Base-by-base conservation (phyloP, 2,888 invertebrate genomes). In the Thera britannica region DNA sequence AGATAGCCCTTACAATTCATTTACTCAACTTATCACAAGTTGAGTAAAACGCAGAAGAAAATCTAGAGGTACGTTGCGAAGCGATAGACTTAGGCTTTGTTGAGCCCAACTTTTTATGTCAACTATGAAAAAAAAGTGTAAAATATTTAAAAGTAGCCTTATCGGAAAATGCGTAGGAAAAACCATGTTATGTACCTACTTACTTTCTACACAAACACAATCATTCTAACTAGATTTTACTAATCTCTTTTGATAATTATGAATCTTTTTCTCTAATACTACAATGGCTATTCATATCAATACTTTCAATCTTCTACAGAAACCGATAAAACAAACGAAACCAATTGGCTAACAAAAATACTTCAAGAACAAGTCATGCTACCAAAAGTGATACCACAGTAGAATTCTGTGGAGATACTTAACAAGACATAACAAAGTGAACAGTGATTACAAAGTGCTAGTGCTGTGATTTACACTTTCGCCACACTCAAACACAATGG, bases 401-500 rank as follows among this genome's bases (percentile, higher is more conserved):
- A 23, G 23, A 23, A 23, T 23, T 23, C 23, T 23, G 23, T 23
- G 23, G 23, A 23, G 23, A 23, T 23, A 23, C 54, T 51, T 12
- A 60, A 60, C 34, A 9, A 44, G 49, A 65, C 57, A 48, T 65
- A 58, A 62, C 54, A 35, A 64, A 68, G 69, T 69, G 65, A 63
- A 57, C 56, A 69, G 69, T 69, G 69, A 52, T n/a, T 44, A n/a
- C 52, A 9, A 62, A 58, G 68, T 64, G 59, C 8, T 54, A 70
- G 68, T 68, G 68, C 66, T 58, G 68, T 67, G 66, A 57, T 71
- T 56, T 62, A 71, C 65, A 77, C 75, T 77, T 66, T 72, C 58
- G 73, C 75, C 72, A 80, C 76, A 76, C 73, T 78, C 75, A 83
- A 72, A 80, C 84, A 88, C 80, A 77, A 91, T 90, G 90, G 84